phyloP scores from a whole-genome alignment of 2,113 vertebrate species.

The Ammodytes marinus region DNA sequence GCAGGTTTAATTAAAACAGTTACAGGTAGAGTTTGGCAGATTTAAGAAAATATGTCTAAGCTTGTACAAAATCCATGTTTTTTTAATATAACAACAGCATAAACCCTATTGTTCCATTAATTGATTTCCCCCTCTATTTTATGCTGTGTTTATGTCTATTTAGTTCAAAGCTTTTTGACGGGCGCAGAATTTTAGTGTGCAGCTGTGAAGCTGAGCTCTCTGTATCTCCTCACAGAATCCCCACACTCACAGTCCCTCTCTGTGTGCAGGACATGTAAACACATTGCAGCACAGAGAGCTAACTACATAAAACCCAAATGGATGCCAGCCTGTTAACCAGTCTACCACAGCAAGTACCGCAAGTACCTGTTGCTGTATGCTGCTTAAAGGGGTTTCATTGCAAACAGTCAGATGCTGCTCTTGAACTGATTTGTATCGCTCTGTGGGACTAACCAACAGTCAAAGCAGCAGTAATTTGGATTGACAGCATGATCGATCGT shows the following conservation, averaged over 20 bases:
- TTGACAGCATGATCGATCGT: conserved; percentile 62
- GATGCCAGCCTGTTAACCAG: conserved; percentile 90
- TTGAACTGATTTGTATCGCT: conserved; percentile 25
- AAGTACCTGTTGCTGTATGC: conserved; percentile 75
- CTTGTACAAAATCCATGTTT: neutral
- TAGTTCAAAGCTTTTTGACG: conserved; percentile 3
- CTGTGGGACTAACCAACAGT: conserved; percentile 45
- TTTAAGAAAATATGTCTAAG: neutral
- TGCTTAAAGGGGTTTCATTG: conserved; percentile 27
- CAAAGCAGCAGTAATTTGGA: conserved; percentile 51
- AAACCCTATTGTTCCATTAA: neutral
- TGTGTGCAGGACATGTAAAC: conserved; percentile 57
- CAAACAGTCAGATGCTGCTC: conserved; percentile 36
- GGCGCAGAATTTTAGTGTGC: conserved; percentile 12
- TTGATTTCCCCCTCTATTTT: neutral
- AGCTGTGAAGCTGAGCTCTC: conserved; percentile 44
- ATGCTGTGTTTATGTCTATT: conserved; percentile 3
- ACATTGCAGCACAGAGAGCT: conserved; percentile 53
- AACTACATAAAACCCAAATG: conserved; percentile 83
- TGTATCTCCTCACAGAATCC: conserved; percentile 32
- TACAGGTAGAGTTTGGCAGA: too few species aligned
- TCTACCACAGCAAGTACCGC: conserved; percentile 89
- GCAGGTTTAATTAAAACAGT: too few species aligned
- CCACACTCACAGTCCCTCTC: conserved; percentile 48
- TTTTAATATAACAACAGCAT: neutral